Evolutionary conservation across 2,797 vertebrate genomes (phyloP), one percentile per base, ranked within the genome.

Genomic region (Tamandua tetradactyla): DNA sequence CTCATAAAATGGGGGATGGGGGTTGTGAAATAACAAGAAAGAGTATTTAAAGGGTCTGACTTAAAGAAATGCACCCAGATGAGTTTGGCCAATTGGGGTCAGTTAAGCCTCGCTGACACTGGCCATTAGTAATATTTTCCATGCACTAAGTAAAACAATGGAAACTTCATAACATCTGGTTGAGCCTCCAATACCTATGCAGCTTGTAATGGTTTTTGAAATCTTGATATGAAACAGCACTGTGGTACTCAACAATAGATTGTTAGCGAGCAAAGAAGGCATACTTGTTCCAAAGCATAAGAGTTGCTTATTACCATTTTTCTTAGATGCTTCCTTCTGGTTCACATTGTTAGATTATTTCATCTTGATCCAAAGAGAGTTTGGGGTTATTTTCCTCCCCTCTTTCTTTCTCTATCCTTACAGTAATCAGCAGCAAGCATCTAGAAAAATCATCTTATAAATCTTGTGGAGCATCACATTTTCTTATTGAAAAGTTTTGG

Each of bases 101-200:
- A 96, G 96, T 97, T 97, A 98, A 97, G 88, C 59, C 92, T 98
- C 97, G 88, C 76, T 96, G 97, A 96, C 91, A 97, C 5, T 35
- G 94, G 93, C 95, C 87, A 94, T 98, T 96, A 98, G 95, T 95
- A 97, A 96, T 95, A 96, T 98, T 99, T 99, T 98, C 98, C 98
- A 98, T 97, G 97, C 97, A 94, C 96, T 96, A 84, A 98, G 78
- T 81, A 94, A 91, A 97, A 97, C 94, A 96, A 98, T 98, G 92
- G 90, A 98, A 98, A 97, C 91, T 96, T 94, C 93, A 93, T 96
- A 95, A 97, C 96, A 96, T 98, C 98, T 98, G 98, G 92, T 89
- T 91, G 79, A 93, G 97, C 87, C 94, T 97, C 96, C 94, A 96
- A 93, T 97, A 98, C 97, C 98, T 98, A 96, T 94, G 92, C 95